Evolutionary conservation across 1,140 invertebrate species (phyloP).

Genomic region (Aphidius gifuensis): DNA sequence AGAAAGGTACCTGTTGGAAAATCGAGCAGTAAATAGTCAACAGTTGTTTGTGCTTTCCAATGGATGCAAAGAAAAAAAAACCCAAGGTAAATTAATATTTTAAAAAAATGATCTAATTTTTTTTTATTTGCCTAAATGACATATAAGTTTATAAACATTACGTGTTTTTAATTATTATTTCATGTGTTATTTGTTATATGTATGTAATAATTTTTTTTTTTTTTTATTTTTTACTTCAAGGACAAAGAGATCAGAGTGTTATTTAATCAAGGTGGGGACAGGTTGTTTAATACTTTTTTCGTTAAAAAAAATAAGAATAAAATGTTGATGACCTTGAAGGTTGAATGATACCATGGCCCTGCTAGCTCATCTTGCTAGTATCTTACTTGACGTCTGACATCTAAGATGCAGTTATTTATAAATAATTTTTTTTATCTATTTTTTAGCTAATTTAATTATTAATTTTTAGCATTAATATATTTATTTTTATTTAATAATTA

Average conservation of each 20-base stretch:
- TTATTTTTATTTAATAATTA: too few species aligned
- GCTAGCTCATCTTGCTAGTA: slow-evolving; percentile 44
- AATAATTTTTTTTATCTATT: neutral
- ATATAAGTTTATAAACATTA: too few species aligned
- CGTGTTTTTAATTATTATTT: neutral
- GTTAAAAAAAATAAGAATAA: slow-evolving; percentile 20
- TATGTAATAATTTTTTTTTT: slow-evolving; percentile 3
- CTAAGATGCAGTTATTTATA: slow-evolving; percentile 40
- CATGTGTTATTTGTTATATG: neutral
- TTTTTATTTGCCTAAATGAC: too few species aligned
- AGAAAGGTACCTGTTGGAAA: slow-evolving; percentile 7
- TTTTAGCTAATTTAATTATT: neutral
- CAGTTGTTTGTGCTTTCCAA: neutral
- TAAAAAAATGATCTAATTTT: neutral
- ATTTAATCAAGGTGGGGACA: neutral
- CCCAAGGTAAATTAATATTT: neutral
- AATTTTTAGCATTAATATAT: too few species aligned
- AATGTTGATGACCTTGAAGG: slow-evolving; percentile 44
- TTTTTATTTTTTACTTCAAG: slow-evolving; percentile 7
- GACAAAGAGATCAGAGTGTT: slow-evolving; percentile 19
- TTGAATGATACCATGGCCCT: slow-evolving; percentile 28
- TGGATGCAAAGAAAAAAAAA: slow-evolving; percentile 2
- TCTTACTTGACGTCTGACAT: slow-evolving; percentile 29
- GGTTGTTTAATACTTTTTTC: too few species aligned
- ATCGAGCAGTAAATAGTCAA: slow-evolving; percentile 12